Evolutionary conservation across 1,140 invertebrate species (phyloP), one percentile per base, ranked within the genome.

Genomic region (Branchinecta lynchi): DNA sequence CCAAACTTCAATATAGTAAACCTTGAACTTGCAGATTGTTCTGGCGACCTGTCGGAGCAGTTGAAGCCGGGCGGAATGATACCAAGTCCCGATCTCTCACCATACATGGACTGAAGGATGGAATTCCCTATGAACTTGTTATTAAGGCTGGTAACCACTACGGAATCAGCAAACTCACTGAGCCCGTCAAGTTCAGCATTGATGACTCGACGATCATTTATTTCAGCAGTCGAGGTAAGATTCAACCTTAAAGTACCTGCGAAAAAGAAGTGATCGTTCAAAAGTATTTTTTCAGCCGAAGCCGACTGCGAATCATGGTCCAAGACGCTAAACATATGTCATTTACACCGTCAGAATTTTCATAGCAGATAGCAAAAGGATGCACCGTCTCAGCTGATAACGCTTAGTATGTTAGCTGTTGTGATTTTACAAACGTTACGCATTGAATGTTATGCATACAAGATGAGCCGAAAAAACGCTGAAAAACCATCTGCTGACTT

Each of bases 141-240:
- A 83, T 91, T 0, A 92, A 90, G 77, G 87, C 89, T 43, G 87
- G 87, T 66, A 92, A 91, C 78, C 83, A 85, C 73, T 83, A 84
- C 81, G 89, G 89, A 51, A 88, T 87, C 32, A 89, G 87, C 69
- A 83, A 84, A 17, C 81, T 89, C 43, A 87, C 87, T 44, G 82
- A 85, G 68, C 85, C 88, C 10, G 80, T 89, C 71, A 82, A 82
- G 76, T 90, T 90, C 76, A 86, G 83, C 44, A 85, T 87, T 44
- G 45, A 66, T 69, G 85, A 87, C 60, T 84, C 87, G 72, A 85
- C 86, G 77, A 82, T 86, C 15, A 84, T 81, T 0, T 82, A 84
- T 0, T 81, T 82, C 0, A 70, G 71, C 66, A 86, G 82, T 65
- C 80, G 83, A 44, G 83, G 84, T 79, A 74, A 74, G 12, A 60